These are phyloP conservation scores for Casuarius casuarius DNA, from an alignment of 2,113 vertebrate species.

Conservation along the genomic window DNA sequence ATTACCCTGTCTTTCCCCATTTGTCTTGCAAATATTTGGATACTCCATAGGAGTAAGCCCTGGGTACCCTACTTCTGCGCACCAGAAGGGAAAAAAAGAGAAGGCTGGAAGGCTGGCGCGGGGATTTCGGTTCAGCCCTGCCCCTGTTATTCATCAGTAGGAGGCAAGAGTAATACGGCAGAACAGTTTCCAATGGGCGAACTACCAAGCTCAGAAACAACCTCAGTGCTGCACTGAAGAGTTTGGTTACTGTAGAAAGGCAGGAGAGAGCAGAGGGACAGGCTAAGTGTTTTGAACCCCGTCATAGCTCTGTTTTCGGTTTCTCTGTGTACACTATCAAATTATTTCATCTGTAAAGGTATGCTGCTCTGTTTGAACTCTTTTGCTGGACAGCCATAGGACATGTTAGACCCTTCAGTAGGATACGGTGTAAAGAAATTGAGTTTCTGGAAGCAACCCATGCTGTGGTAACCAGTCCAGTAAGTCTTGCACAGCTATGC, in stretches of 20 bases:
- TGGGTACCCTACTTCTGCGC: background rate
- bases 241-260: constrained; percentile 25
- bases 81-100: background rate
- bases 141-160: background rate
- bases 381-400: background rate
- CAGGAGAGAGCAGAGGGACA: background rate
- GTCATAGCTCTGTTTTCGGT: background rate
- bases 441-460: background rate
- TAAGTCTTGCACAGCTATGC: background rate
- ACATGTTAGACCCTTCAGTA: background rate
- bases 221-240: constrained; percentile 20
- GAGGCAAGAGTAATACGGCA: background rate
- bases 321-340: background rate
- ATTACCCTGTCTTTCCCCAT: background rate
- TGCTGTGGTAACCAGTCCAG: background rate
- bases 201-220: background rate
- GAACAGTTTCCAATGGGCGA: constrained; percentile 13
- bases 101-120: background rate
- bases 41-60: background rate
- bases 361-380: background rate
- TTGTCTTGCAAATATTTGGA: background rate
- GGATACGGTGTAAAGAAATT: background rate
- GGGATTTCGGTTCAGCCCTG: background rate
- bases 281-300: background rate
- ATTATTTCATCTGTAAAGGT: background rate